Evolutionary conservation across 2,888 invertebrate genomes (phyloP), one percentile per base, ranked within the genome.

Genomic region (Eulithis testata): DNA sequence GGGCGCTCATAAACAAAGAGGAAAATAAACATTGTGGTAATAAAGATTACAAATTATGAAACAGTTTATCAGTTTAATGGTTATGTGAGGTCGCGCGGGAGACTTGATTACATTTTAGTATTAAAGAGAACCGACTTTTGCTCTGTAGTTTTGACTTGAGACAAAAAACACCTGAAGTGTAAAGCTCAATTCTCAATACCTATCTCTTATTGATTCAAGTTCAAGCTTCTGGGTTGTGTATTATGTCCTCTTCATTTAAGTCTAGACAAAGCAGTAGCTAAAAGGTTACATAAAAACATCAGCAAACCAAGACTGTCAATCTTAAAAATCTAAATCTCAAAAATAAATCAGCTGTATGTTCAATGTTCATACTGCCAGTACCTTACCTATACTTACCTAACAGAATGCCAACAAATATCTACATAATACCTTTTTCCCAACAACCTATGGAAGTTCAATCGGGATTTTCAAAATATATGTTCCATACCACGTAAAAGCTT

Each of bases 31-130:
- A 75, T 65, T 63, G 70, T 52, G 68, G 77, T 74, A 77, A 71
- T 81, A 78, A 77, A 82, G 76, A 82, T 83, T 81, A 76, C 81
- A 83, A 73, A 81, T 83, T 86, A 86, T 84, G 83, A 81, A 83
- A 83, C 79, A 73, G 80, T 87, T 83, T 82, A 83, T 85, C 82
- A 81, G 79, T 78, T 84, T 85, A 86, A 85, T 85, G 80, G 81
- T 81, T 78, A 77, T 77, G 75, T 78, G 76, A 77, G 80, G 73
- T 78, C 72, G 73, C 75, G 80, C 81, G 84, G 84, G 76, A 78
- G 81, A 84, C 86, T 84, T 85, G 84, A 88, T 88, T 86, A 86
- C 81, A 82, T 83, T 88, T 89, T 87, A 87, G 59, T 12, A 57
- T 52, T 14, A 56, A 63, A 62, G 51, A 40, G 40, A 21, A 31